Conservation (phyloP, 2,797 vertebrate genomes). For the Heteromormyrus szaboi region DNA sequence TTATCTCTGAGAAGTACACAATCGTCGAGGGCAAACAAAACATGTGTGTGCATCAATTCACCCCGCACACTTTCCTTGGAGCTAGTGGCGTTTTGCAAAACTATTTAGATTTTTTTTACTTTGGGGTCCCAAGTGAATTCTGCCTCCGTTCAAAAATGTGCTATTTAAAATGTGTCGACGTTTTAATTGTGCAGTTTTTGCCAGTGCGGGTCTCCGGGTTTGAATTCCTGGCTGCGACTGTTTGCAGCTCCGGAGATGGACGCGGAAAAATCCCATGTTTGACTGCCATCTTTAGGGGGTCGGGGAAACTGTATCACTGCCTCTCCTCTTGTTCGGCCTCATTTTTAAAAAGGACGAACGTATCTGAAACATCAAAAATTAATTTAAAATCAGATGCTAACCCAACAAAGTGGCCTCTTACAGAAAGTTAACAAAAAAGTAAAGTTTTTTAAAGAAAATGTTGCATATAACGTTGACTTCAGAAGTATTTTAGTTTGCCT, state of each 20-base stretch:
- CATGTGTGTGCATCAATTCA: constrained; percentile 51
- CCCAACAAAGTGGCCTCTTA: not conserved
- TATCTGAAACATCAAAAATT: not conserved
- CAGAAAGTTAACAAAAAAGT: not conserved
- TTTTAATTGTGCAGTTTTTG: constrained; percentile 19
- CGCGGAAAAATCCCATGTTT: constrained; percentile 37
- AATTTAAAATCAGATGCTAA: not conserved
- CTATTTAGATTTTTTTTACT: constrained; percentile 16
- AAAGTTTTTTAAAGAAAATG: not conserved
- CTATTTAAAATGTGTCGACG: not conserved
- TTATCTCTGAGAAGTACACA: constrained; percentile 26
- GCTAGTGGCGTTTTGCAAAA: not conserved
- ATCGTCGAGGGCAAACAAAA: constrained; percentile 40
- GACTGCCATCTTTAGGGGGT: constrained; percentile 75
- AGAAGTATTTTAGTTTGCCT: not conserved
- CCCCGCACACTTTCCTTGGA: constrained; percentile 6
- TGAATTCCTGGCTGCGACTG: constrained; percentile 14
- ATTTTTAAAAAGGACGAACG: not conserved
- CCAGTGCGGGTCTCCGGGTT: not conserved
- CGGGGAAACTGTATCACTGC: constrained; percentile 46
- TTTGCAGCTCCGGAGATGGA: constrained; percentile 7
- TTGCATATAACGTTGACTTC: not conserved
- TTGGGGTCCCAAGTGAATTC: not conserved
- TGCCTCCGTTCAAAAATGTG: not conserved
- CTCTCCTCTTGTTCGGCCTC: not conserved